Base-by-base conservation (phyloP, 2,888 invertebrate species). In the Phengaris arion region DNA sequence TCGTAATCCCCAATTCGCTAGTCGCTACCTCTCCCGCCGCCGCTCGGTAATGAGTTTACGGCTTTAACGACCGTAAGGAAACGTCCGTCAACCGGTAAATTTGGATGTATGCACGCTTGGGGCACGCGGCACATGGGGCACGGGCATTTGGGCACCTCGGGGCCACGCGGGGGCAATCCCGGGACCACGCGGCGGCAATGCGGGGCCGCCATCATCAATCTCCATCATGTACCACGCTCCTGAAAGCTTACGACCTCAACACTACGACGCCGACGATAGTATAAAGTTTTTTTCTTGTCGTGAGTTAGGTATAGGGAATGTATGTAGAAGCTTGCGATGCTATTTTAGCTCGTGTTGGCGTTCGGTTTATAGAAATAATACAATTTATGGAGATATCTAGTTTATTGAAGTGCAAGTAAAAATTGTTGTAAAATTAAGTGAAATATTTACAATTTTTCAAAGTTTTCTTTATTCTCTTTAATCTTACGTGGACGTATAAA, bases 51-150 rank as follows among this genome's bases (percentile, higher is more conserved):
- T 52, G 8, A 12, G 54, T 72, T 10, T 12, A 51, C 35, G 52
- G 54, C 35, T 35, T 8, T 54, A 54, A 35, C 70, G 77, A 76
- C 77, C 85, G 85, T 88, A 91, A 92, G 91, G 89, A 77, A 90
- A 90, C 90, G 92, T 92, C 92, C 88, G 90, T 93, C 92, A 91
- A 13, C 22, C 81, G 83, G 81, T 88, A 92, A 93, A 93, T 93
- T 93, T 93, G 93, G 91, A 92, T 93, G 91, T 91, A 92, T 92
- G 90, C 89, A 91, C 79, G 89, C 85, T 35, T 87, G 85, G 86
- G 87, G 89, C 89, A 52, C 52, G 52, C 9, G 35, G 35, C 35
- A 12, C 64, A 12, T 6, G 64, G 64, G 13, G 13, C 59, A 59
- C n/a, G 15, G 57, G 59, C 35, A 13, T 10, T 13, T 6, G 64